These are phyloP conservation scores for Micrasema longulum DNA, from an alignment of 1,140 invertebrate species.

Conservation along the genomic window DNA sequence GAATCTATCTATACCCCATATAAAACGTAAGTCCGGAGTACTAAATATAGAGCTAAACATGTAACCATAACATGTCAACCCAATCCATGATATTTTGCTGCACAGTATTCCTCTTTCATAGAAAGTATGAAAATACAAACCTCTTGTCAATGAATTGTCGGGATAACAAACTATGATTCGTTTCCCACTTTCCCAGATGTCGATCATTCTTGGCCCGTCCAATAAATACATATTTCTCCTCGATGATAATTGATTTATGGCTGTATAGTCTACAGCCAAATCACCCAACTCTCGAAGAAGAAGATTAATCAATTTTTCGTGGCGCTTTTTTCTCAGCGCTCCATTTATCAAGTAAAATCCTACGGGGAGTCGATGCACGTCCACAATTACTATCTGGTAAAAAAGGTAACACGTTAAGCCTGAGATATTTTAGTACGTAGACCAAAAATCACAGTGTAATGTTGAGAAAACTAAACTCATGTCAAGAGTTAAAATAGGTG, in stretches of 20 bases:
- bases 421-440: too few species aligned
- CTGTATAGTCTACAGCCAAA: conserved; percentile 59
- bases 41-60: too few species aligned
- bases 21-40: too few species aligned
- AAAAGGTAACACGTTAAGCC: too few species aligned
- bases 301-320: conserved; percentile 67
- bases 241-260: conserved; percentile 16
- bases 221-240: conserved; percentile 60
- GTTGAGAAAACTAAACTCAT: too few species aligned
- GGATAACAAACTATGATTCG: conserved; percentile 71
- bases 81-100: too few species aligned
- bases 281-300: conserved; percentile 69
- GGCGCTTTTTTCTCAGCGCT: conserved; percentile 61
- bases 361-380: conserved; percentile 74
- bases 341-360: conserved; percentile 61
- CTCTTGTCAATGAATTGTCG: conserved; percentile 61
- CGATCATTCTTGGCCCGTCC: conserved; percentile 67
- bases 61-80: too few species aligned
- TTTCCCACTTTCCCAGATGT: conserved; percentile 70
- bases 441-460: too few species aligned
- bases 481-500: too few species aligned
- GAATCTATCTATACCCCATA: too few species aligned
- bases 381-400: conserved; percentile 69
- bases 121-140: too few species aligned
- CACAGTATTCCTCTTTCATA: too few species aligned